These are phyloP conservation scores for Acanthisitta chloris DNA, from an alignment of 2,113 vertebrate species.

Conservation along the genomic window DNA sequence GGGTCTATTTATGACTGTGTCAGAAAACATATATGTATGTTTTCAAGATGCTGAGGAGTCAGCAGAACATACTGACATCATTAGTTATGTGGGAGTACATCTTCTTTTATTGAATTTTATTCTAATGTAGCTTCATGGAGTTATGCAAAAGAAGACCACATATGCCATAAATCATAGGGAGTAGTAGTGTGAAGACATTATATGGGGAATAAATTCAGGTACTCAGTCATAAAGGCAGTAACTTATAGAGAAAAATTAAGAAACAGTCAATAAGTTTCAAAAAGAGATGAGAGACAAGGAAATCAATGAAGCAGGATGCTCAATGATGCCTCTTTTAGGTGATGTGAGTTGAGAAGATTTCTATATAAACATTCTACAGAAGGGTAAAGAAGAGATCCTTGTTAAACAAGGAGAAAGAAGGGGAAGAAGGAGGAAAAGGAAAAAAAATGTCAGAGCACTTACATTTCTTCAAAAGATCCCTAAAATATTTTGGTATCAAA, in stretches of 20 bases:
- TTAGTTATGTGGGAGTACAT: neutral
- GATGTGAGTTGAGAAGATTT: neutral
- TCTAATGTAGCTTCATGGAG: neutral
- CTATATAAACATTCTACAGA: neutral
- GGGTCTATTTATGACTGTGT: neutral
- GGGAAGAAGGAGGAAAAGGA: neutral
- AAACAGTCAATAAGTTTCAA: conserved; percentile 36
- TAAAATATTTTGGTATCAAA: neutral
- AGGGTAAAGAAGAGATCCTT: neutral
- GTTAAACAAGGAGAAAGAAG: neutral
- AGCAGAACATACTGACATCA: neutral
- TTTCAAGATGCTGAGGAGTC: neutral
- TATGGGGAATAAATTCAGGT: conserved; percentile 5
- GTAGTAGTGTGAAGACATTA: neutral
- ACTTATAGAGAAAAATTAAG: conserved; percentile 48
- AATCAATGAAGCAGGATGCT: conserved; percentile 5
- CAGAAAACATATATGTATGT: neutral
- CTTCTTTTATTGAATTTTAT: neutral
- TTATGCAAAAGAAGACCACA: neutral
- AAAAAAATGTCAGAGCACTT: neutral
- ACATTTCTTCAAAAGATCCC: neutral
- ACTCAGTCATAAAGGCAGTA: conserved; percentile 19
- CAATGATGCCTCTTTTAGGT: neutral
- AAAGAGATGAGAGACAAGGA: neutral
- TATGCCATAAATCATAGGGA: conserved; percentile 13